Conservation (phyloP, 2,888 invertebrate species). For the Nebria salina region DNA sequence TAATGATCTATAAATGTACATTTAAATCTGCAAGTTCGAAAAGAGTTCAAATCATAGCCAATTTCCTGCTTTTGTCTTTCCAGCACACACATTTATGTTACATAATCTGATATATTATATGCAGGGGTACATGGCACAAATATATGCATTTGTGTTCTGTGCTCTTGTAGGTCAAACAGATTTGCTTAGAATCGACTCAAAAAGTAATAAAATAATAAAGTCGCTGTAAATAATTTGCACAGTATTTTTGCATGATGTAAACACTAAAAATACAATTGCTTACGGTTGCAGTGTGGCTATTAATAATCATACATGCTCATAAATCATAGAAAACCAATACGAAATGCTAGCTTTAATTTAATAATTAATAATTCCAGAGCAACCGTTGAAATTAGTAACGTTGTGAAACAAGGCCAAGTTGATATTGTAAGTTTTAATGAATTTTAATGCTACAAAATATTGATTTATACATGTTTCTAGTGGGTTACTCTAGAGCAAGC, state of each 20-base stretch:
- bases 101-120: too few species aligned
- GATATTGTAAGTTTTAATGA: slow-evolving; percentile 71
- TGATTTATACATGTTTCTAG: slow-evolving; percentile 64
- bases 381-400: slow-evolving; percentile 75
- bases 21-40: too few species aligned
- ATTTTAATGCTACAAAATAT: background rate
- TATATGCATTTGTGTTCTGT: too few species aligned
- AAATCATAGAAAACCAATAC: background rate
- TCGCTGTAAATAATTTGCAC: slow-evolving; percentile 39
- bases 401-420: slow-evolving; percentile 75
- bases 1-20: too few species aligned
- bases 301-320: slow-evolving; percentile 43
- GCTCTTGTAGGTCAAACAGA: too few species aligned
- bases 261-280: slow-evolving; percentile 40
- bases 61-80: too few species aligned
- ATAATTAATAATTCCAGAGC: slow-evolving; percentile 67
- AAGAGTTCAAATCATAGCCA: too few species aligned
- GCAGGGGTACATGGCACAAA: too few species aligned
- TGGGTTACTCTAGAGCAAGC: slow-evolving; percentile 96
- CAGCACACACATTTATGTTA: too few species aligned
- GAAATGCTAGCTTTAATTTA: background rate
- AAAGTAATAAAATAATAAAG: slow-evolving; percentile 2
- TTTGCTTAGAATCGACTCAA: too few species aligned
- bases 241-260: slow-evolving; percentile 40
- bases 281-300: slow-evolving; percentile 44